Evolutionary conservation across 2,797 vertebrate genomes (phyloP), one percentile per base, ranked within the genome.

Genomic region (Onychomys arenicola): DNA sequence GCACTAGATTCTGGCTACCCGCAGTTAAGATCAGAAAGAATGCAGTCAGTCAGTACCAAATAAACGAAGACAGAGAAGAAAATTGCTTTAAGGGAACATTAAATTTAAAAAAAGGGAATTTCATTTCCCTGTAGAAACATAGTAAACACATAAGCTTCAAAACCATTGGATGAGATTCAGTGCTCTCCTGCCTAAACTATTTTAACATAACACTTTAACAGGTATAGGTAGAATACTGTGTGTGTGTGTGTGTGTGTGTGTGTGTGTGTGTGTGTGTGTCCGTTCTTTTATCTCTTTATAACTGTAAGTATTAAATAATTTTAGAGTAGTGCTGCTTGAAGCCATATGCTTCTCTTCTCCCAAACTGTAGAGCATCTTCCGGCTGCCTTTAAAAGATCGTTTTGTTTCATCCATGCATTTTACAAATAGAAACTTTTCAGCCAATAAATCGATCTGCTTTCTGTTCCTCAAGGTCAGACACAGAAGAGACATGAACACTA

Each of bases 391-490:
- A 85, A 57, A 80, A 32, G 23, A 40, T 37, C 73, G 1, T 94
- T 65, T 87, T 27, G 6, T 77, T 91, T 78, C 69, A 93, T 81
- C 5, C 32, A 86, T 77, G 46, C 11, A 5, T 89, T 88, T 49
- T 40, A 63, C 34, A 73, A 92, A 43, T 69, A 77, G 17, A 76
- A 92, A 84, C 17, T 84, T 34, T 75, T 85, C 83, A 83, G 86
- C 13, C 65, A 87, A 93, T 65, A 43, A n/a, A 32, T 82, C 71
- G 55, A 95, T 90, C 78, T 94, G 88, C 40, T 52, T 93, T 59
- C 29, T 52, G 43, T 91, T 13, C 34, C 80, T 87, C 52, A 91
- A 93, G 87, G 85, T 85, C 52, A 96, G 83, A 80, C 27, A n/a
- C 2, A 87, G 78, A 91, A 89, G n/a, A 95, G 86, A 87, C 27